Evolutionary conservation across 2,797 vertebrate species (phyloP), one percentile per base, ranked within the genome.

Genomic region (Mormyrops boulengeri): DNA sequence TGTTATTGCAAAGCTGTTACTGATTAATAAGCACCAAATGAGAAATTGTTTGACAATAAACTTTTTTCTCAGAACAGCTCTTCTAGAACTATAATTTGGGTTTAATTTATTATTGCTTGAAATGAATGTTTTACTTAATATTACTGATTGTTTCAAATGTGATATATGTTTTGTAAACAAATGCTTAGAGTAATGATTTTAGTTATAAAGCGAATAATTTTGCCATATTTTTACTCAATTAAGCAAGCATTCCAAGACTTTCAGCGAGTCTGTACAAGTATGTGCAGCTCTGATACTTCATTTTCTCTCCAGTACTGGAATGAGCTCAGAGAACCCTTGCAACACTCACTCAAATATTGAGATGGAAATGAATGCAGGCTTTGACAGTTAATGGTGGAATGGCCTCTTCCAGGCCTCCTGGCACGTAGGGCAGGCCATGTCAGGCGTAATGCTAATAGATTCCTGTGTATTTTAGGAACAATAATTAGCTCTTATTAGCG

Each of bases 281-380:
- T 19, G 7, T 34, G n/a, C 30, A 53, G 49, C 49, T 77, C 49
- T 60, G 77, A 92, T 89, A 92, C 82, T 88, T 89, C 55, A 19
- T 73, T 44, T 19, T 60, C 73, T 38, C 2, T 53, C 19, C 14
- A 30, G 22, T 44, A 53, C 44, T 38, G 30, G 69, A 77, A 88
- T 52, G 88, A 50, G 69, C 49, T 55, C 26, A 53, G 52, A 19
- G 26, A 44, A 17, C 19, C 26, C 44, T 77, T 34, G 44, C 22
- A 34, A 38, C 60, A 22, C 5, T 88, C 47, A 8, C 2, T n/a
- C 47, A 34, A 7, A 88, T 41, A 38, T 19, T 30, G 66, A 88
- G 49, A 88, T 77, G 88, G 88, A 88, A 88, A 88, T 88, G 57
- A 62, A 53, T 12, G 17, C 34, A 19, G 50, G 53, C 57, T n/a